Percentiles rank a stretch among this genome's conserved stretches.
Conservation (phyloP, 2,888 invertebrate species). For the Ceriagrion tenellum region DNA sequence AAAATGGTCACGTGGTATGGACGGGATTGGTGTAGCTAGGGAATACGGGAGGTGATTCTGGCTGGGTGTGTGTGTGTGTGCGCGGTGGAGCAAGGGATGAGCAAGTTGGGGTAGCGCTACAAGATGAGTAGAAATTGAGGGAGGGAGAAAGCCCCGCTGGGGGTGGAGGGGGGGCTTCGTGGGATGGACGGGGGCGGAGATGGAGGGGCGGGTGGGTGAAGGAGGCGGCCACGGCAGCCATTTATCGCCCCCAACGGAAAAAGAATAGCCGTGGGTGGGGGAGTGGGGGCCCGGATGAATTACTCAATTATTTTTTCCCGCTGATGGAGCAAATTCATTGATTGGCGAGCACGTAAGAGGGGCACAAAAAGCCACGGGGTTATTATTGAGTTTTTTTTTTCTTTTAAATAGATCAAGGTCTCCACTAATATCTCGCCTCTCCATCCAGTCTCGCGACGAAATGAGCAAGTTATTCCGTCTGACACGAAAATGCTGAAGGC, state of each 20-base stretch:
- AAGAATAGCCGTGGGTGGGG: background rate
- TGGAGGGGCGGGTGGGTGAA: too few species aligned
- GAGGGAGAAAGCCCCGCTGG: too few species aligned
- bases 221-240: background rate
- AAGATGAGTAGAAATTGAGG: too few species aligned
- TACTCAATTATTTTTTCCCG: background rate
- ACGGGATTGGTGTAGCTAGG: too few species aligned
- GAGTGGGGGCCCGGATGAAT: background rate
- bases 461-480: background rate
- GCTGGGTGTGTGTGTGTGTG: too few species aligned
- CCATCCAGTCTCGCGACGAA: background rate
- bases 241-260: constrained; percentile 15
- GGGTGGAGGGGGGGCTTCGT: too few species aligned
- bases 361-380: background rate
- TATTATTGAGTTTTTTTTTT: background rate
- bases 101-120: too few species aligned
- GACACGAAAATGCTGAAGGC: background rate
- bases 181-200: too few species aligned
- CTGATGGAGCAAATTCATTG: constrained; percentile 45
- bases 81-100: too few species aligned
- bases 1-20: too few species aligned
- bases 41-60: too few species aligned
- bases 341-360: background rate
- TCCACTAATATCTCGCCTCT: background rate
- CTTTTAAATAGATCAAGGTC: constrained; percentile 50